Conservation (phyloP, 2,888 invertebrate species). For the Archips crataeganus region DNA sequence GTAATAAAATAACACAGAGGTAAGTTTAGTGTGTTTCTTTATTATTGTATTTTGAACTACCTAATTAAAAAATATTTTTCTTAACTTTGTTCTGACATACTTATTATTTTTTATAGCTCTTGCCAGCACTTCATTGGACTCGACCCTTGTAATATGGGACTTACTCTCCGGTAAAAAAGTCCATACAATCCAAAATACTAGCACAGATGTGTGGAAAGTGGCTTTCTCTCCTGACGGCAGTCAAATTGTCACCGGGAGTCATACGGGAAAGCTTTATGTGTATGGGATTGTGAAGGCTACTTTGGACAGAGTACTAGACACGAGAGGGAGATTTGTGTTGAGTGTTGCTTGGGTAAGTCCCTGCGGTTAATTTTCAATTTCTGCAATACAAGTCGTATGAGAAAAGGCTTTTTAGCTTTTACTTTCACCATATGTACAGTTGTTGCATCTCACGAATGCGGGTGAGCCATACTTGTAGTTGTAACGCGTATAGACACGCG, state of each 20-base stretch:
- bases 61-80: too few relatives aligned
- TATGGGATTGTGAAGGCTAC: constrained; percentile 94
- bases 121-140: constrained; percentile 96
- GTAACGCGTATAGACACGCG: too few relatives aligned
- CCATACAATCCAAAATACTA: constrained; percentile 93
- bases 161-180: constrained; percentile 92
- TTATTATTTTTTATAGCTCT: constrained; percentile 81
- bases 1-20: too few relatives aligned
- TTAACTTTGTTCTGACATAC: not conserved
- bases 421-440: too few relatives aligned
- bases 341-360: constrained; percentile 96
- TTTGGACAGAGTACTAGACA: constrained; percentile 93
- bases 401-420: too few relatives aligned
- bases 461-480: too few relatives aligned
- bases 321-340: constrained; percentile 96
- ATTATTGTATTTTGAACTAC: too few relatives aligned
- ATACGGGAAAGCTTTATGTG: constrained; percentile 95
- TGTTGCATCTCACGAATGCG: too few relatives aligned
- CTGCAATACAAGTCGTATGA: too few relatives aligned
- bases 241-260: constrained; percentile 95
- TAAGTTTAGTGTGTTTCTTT: not conserved
- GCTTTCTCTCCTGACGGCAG: constrained; percentile 96
- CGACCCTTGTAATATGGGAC: constrained; percentile 96
- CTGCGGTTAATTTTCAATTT: too few relatives aligned
- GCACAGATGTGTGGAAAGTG: constrained; percentile 97